Base-by-base conservation (phyloP, 1,140 invertebrate genomes). In the Brachionus plicatilis region DNA sequence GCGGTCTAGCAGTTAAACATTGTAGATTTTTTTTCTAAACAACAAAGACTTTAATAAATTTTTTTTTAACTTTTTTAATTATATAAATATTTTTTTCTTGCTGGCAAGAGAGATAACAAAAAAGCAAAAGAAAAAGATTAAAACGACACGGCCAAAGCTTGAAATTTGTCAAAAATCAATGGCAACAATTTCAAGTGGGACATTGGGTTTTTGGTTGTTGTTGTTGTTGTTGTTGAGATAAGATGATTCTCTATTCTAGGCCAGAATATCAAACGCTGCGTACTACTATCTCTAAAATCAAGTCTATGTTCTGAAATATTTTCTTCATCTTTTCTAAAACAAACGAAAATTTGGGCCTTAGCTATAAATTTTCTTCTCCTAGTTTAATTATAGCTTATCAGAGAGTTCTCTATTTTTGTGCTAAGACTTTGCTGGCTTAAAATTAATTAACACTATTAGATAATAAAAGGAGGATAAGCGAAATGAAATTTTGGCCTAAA, bases 351-450 rank as follows among this genome's bases (percentile, higher is more conserved):
- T 60, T n/a, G 53, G n/a, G 17, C 37, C 41, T 41, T 1, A 72
- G 68, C 41, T 43, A 72, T 72, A 72, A 72, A 72, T 72, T 70
- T 72, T 72, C 66, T 43, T 43, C 33, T 72, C 53, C 43, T 12
- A 72, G 68, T 72, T 72, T 72, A 72, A 72, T 72, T 72, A 72
- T 72, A 72, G 68, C 68, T 72, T 72, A 72, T 72, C 68, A 68
- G 33, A 68, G 33, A 68, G 33, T 33, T 68, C 33, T 68, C 24
- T 68, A n/a, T 68, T 68, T 27, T 27, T 68, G 27, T 33, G 27
- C 33, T 72, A 37, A 41, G 41, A 72, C 33, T 27, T 47, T 50
- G 27, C 9, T 50, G 43, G 20, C 20, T 76, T 50, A 27, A 27
- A 47, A 47, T 76, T 76, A 76, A 50, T 50, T 50, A 76, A 76